Evolutionary conservation across 2,113 vertebrate genomes (phyloP), one percentile per base, ranked within the genome.

Genomic region (Rousettus leschenaultii): DNA sequence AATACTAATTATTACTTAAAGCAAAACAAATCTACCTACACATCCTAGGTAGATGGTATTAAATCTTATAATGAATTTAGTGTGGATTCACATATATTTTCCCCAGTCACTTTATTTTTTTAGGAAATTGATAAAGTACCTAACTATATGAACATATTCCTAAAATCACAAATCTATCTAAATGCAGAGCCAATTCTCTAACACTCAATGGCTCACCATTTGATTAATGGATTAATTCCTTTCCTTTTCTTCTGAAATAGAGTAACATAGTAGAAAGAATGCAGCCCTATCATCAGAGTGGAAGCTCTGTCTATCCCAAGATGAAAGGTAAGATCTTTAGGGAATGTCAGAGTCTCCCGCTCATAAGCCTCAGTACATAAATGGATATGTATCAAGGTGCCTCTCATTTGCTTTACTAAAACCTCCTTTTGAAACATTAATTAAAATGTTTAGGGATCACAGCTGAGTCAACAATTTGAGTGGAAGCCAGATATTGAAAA

Each of bases 381-480:
- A 33, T 68, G 73, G 68, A 26, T 84, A 66, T 75, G 48, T 91
- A 96, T 78, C 96, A 97, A 96, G 88, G 73, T 89, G 57, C 30
- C 55, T 94, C 74, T 93, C 74, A 43, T 95, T 96, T 96, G 94
- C 73, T 85, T 95, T 95, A 73, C 61, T 71, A 93, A 96, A 96
- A 93, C 38, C 28, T 97, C 84, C 82, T 82, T 94, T 68, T 79
- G 78, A 96, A 73, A 79, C 66, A 86, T 84, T 96, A 94, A 97
- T 97, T 97, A 95, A 97, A 96, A 96, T 84, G 93, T 86, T 96
- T 87, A 94, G 65, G 79, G 78, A 94, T 84, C 95, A 93, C 94
- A 97, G 95, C 89, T 97, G 94, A 96, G 70, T 53, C 86, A 93
- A 86, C 89, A 95, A 70, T 86, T 95, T 92, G 86, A 91, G 11